Conservation (phyloP, 2,113 vertebrate species). For the Crotalus horridus region DNA sequence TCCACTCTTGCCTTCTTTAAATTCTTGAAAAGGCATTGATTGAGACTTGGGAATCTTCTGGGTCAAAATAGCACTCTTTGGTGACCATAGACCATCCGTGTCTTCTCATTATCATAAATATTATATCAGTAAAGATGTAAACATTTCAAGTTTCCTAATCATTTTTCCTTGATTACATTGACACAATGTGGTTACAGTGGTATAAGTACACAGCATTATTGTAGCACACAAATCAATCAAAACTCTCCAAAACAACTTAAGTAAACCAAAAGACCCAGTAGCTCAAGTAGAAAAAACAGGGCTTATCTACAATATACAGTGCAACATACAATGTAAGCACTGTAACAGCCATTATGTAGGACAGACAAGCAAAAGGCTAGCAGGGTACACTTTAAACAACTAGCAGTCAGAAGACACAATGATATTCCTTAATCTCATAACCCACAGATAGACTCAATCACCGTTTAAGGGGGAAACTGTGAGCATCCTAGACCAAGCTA, state of each 20-base stretch:
- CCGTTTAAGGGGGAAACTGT: not conserved
- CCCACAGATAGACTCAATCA: not conserved
- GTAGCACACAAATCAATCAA: not conserved
- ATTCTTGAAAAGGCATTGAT: not conserved
- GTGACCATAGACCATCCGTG: not conserved
- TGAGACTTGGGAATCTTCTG: not conserved
- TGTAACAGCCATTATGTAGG: not conserved
- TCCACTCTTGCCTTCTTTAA: not conserved
- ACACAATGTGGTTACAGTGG: not conserved
- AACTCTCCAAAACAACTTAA: not conserved
- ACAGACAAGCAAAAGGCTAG: not conserved
- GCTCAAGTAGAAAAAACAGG: not conserved
- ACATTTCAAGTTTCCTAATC: not conserved
- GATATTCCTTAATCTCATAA: not conserved
- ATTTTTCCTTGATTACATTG: slow-evolving; percentile 11
- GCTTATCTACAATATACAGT: not conserved
- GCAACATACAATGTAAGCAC: not conserved
- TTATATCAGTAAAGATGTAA: not conserved
- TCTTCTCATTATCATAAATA: not conserved
- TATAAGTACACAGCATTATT: not conserved
- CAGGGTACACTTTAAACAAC: not conserved
- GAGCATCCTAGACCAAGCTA: not conserved
- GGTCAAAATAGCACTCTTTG: not conserved
- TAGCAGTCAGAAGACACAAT: not conserved
- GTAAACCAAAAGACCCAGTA: not conserved